Evolutionary conservation across 2,888 invertebrate genomes (phyloP).

Genomic region (Hesperia comma): DNA sequence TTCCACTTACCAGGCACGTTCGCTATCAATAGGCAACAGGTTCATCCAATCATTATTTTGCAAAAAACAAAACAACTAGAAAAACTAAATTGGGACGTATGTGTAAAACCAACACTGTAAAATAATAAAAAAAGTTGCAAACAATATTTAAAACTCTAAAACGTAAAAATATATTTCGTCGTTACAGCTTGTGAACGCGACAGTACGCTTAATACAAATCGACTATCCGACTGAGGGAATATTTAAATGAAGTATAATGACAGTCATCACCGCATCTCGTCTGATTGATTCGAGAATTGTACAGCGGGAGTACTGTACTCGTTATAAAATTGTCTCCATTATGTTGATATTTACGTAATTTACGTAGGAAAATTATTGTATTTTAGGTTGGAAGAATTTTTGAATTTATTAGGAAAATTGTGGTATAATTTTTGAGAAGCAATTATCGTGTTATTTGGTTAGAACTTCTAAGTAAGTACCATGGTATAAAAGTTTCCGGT

Average conservation of each 20-base stretch:
- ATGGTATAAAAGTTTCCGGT: no score
- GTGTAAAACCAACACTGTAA: no score
- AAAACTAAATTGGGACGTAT: no score
- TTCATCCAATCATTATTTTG: no score
- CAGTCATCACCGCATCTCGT: conserved; percentile 71
- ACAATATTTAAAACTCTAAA: no score
- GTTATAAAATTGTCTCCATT: conserved; percentile 24
- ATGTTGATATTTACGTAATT: conserved; percentile 11
- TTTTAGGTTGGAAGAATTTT: not conserved
- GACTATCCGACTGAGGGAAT: conserved; percentile 67
- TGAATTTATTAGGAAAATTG: not conserved
- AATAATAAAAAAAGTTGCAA: no score
- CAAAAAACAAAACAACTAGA: no score
- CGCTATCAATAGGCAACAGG: no score
- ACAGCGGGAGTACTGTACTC: conserved; percentile 35
- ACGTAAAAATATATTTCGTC: not conserved
- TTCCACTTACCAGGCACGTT: no score
- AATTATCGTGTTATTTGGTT: not conserved
- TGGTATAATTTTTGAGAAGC: not conserved
- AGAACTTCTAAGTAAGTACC: no score
- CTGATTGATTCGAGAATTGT: conserved; percentile 71
- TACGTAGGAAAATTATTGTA: not conserved
- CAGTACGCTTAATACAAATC: conserved; percentile 53
- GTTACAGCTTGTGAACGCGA: conserved; percentile 46
- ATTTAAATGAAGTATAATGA: conserved; percentile 79